Percentiles rank a stretch among this genome's conserved stretches.
phyloP scores from a whole-genome alignment of 2,797 vertebrate genomes.

The Rachycentron canadum region DNA sequence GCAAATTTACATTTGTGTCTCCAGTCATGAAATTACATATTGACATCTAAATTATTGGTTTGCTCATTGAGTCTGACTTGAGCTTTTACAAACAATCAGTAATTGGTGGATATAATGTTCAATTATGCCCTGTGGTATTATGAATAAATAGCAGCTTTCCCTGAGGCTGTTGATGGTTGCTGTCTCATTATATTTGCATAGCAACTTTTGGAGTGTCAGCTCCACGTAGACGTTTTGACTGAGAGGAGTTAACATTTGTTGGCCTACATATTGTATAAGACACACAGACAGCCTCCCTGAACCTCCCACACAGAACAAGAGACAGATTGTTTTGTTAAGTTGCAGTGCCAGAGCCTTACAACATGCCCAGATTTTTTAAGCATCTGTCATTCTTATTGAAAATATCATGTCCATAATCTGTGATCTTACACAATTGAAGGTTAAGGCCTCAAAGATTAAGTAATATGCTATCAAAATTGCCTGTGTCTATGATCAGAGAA shows the following conservation, averaged over 20 bases:
- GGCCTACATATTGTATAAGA: conserved; percentile 49
- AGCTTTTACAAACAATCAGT: conserved; percentile 59
- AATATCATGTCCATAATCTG: conserved; percentile 8
- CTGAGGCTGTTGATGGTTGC: conserved; percentile 43
- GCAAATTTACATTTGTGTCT: conserved; percentile 12
- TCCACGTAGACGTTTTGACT: conserved; percentile 42
- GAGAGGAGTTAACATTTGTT: conserved; percentile 51
- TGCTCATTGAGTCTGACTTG: conserved; percentile 33
- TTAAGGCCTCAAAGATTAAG: conserved; percentile 12
- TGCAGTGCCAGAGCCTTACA: neutral
- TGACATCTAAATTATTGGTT: conserved; percentile 23
- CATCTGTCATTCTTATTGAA: conserved; percentile 19
- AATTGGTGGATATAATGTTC: conserved; percentile 55
- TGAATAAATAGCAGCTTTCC: conserved; percentile 56
- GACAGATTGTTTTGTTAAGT: conserved; percentile 39
- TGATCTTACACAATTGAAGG: conserved; percentile 5
- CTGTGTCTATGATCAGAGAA: conserved; percentile 4
- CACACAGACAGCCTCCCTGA: conserved; percentile 25
- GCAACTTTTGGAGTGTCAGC: conserved; percentile 46
- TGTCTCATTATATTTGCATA: conserved; percentile 60
- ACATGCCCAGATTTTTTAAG: neutral
- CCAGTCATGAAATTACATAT: neutral
- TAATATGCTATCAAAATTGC: neutral
- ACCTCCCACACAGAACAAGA: conserved; percentile 30
- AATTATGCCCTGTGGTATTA: conserved; percentile 51